These are phyloP conservation scores for Drosophila baimaii DNA, from an alignment of 1,140 invertebrate genomes.

Conservation along the genomic window DNA sequence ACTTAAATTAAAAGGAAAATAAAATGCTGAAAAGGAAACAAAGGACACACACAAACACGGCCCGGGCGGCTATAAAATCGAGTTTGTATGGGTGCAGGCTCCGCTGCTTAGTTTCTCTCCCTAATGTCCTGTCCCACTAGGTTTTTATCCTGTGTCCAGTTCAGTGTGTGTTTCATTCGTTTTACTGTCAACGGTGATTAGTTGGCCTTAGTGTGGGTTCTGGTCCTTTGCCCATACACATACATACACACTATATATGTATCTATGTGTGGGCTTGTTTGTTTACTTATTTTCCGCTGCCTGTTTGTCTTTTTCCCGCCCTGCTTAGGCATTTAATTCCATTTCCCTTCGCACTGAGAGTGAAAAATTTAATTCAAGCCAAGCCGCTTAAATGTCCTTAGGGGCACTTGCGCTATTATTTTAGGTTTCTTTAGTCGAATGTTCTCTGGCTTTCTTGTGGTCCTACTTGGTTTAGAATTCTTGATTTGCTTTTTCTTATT, in stretches of 20 bases:
- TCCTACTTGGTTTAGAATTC: constrained; percentile 3
- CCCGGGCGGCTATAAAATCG: constrained; percentile 57
- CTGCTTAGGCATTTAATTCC: constrained; percentile 50
- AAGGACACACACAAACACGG: constrained; percentile 6
- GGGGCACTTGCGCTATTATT: constrained; percentile 53
- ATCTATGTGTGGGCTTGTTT: constrained; percentile 3
- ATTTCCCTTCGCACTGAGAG: constrained; percentile 30
- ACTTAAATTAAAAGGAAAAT: constrained; percentile 73
- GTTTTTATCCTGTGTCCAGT: constrained; percentile 46
- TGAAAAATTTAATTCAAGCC: constrained; percentile 73
- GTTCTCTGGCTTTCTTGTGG: background rate
- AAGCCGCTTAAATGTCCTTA: constrained; percentile 61
- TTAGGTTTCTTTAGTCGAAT: constrained; percentile 22
- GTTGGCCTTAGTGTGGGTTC: constrained; percentile 61
- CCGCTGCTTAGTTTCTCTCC: background rate
- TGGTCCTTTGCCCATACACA: background rate
- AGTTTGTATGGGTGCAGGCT: constrained; percentile 21
- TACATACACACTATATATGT: background rate
- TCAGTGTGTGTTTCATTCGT: constrained; percentile 49
- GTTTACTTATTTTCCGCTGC: constrained; percentile 11
- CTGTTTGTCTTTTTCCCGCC: constrained; percentile 13
- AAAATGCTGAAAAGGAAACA: constrained; percentile 54
- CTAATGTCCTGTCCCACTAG: constrained; percentile 37
- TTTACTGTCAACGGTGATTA: constrained; percentile 73
- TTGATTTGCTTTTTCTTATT: constrained; percentile 32